Conservation (phyloP, 35 echinoderm and acorn worm genomes). For the Heliocidaris erythrogramma region DNA sequence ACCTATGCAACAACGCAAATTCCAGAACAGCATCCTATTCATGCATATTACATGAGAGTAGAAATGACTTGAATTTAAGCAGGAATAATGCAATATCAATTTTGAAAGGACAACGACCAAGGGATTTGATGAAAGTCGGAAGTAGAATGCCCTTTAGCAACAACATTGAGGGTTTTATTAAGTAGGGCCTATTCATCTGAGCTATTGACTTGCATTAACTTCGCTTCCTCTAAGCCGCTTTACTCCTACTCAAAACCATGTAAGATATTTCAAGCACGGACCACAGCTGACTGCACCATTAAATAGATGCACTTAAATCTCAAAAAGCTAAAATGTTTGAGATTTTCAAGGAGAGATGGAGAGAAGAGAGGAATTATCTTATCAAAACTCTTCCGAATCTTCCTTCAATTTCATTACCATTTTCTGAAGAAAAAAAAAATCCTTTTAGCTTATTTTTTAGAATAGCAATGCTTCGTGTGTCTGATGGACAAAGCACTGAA, state of each 20-base stretch:
- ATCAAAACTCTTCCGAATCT: background rate
- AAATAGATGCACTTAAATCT: background rate
- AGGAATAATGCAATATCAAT: constrained; percentile 7
- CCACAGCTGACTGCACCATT: background rate
- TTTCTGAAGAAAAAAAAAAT: background rate
- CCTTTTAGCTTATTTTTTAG: background rate
- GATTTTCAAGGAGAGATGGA: background rate
- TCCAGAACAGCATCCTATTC: background rate
- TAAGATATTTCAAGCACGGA: background rate
- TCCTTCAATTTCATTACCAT: background rate
- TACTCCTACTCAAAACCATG: background rate
- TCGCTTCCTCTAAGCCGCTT: background rate
- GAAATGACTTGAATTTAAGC: background rate
- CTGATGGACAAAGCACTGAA: background rate
- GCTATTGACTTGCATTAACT: background rate
- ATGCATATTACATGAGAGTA: background rate
- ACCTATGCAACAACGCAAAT: background rate
- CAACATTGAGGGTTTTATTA: background rate
- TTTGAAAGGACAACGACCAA: constrained; percentile 11
- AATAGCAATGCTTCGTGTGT: background rate
- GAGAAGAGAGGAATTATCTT: background rate
- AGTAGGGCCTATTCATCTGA: background rate
- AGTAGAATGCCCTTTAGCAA: background rate
- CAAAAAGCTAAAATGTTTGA: background rate
- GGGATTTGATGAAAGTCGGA: background rate